Evolutionary conservation across 2,113 vertebrate genomes (phyloP).

Genomic region (Xenopus tropicalis): DNA sequence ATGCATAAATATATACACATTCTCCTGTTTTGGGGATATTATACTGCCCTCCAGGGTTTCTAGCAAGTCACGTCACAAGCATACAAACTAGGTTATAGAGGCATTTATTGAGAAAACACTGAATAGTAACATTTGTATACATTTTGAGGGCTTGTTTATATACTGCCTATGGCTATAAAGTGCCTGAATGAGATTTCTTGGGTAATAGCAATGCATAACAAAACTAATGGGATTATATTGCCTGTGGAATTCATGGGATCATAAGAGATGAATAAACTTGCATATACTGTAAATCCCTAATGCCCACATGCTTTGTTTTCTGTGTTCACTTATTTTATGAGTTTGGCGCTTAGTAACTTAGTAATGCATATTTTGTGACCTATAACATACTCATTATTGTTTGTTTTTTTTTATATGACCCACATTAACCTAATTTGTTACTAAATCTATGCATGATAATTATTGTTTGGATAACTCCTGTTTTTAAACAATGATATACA

Average conservation of each 20-base stretch:
- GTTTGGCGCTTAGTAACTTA: no score
- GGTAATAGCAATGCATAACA: slow-evolving; percentile 33
- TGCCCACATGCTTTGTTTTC: slow-evolving; percentile 32
- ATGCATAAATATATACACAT: neutral
- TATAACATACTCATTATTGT: no score
- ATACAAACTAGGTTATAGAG: slow-evolving; percentile 11
- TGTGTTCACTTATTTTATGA: slow-evolving; percentile 18
- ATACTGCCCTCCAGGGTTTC: slow-evolving; percentile 6
- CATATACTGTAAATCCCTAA: slow-evolving; percentile 37
- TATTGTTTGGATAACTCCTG: no score
- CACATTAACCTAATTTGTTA: no score
- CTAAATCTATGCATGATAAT: no score
- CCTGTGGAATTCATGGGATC: slow-evolving; percentile 15
- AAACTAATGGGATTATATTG: slow-evolving; percentile 39
- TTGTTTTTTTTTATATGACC: no score
- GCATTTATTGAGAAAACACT: slow-evolving; percentile 15
- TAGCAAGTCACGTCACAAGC: neutral
- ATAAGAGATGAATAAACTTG: slow-evolving; percentile 36
- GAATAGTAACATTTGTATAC: slow-evolving; percentile 30
- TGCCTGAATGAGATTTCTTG: slow-evolving; percentile 28
- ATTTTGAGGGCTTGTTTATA: slow-evolving; percentile 27
- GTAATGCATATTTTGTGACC: no score
- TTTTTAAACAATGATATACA: no score
- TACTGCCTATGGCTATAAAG: slow-evolving; percentile 22
- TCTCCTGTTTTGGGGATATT: neutral